Evolutionary conservation across 2,888 invertebrate genomes (phyloP), one percentile per base, ranked within the genome.

Genomic region (Drosophila rellima): DNA sequence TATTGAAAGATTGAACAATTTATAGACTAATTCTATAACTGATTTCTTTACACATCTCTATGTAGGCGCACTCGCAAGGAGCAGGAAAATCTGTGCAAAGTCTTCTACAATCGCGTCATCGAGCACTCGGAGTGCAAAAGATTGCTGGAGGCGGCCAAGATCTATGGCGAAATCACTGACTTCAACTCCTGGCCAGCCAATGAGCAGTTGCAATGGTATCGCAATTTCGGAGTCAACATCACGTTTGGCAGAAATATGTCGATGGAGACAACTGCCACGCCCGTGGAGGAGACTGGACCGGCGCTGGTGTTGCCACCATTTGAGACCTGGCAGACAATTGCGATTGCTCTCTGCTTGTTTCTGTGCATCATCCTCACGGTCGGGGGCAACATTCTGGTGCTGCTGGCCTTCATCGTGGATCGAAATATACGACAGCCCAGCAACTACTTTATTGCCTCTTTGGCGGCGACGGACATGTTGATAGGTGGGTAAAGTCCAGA

Each of bases 401-500:
- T 99, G 59, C 93, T 98, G 82, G 98, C 98, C 47, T 99, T 99
- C 93, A 96, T 98, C 71, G 97, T 99, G 44, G 99, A 98, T 93
- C 94, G 98, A 67, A 96, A 96, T 78, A 97, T 97, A 88, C 94
- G 99, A 61, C 99, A 99, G 91, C 99, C 99, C 29, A 98, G 98
- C 93, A 99, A 99, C 94, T 99, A 99, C 94, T 99, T 99, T 94
- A 99, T 99, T 78, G 99, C 99, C 8, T 99, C 99, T 0, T 94
- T 99, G 73, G 99, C 99, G 48, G 97, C 98, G 62, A 98, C 98
- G 8, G 99, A 99, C 93, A 95, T 99, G 94, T 94, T 99, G 70
- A 99, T 99, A 92, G 99, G 97, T 93, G 57, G 47, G 79, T 33
- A n/a, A 17, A 13, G 8, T 13, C 3, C 33, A 20, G 31, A 13